Base-by-base conservation (phyloP, 2,113 vertebrate species). In the Callocephalon fimbriatum region DNA sequence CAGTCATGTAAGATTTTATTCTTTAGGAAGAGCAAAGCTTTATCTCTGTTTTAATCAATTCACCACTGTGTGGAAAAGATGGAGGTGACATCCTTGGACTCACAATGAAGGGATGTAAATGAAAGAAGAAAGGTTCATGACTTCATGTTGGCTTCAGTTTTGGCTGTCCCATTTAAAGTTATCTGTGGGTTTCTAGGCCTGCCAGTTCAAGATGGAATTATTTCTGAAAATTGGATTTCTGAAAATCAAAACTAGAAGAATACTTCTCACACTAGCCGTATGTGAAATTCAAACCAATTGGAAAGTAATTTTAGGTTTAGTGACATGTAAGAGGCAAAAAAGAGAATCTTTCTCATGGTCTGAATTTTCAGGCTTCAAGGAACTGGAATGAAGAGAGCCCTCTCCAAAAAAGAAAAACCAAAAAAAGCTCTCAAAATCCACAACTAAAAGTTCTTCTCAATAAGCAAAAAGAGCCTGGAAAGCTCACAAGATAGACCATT, bases 191-290 rank as follows among this genome's bases (percentile, higher is more conserved):
- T 74, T 83, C 63, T 50, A 18, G 32, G 15, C 12, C 38, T 63
- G 11, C 2, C 15, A 51, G 14, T 59, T 73, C 32, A 63, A 73
- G 31, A 16, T 5, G 12, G 7, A 66, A 4, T 38, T 83, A 79
- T 26, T 88, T 61, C 38, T 84, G 83, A 91, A 59, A 80, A 61
- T 0, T 20, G 13, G 18, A n/a, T 48, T 76, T 91, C 42, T 40
- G 66, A 67, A 86, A 70, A 50, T 42, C 6, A 45, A 66, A 83
- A 23, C 2, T 35, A 67, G 21, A 62, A 44, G 21, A 62, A 44
- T 1, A 16, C 2, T 37, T 76, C 38, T 44, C 31, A 37, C 0
- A 1, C 12, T 21, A 84, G 40, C 38, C 0, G 0, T n/a, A 35
- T 31, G 12, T 70, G 42, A 86, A 85, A 78, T 25, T 53, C 23